Percentiles rank a stretch among this genome's conserved stretches.
Conservation (phyloP, 2,888 invertebrate genomes). For the Entomobrya multifasciata region DNA sequence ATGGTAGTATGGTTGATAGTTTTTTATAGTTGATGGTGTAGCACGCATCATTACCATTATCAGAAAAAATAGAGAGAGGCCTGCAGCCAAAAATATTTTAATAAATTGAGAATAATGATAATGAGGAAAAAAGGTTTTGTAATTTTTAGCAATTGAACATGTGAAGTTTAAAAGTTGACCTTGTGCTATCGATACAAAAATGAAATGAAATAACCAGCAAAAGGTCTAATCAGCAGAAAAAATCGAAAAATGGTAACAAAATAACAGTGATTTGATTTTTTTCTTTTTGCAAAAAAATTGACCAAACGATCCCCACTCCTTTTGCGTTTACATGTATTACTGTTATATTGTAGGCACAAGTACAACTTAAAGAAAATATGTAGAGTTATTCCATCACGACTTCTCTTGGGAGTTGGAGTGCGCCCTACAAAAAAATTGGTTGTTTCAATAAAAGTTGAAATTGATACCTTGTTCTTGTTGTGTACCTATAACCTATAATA, state of each 20-base stretch:
- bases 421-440: slow-evolving; percentile 12
- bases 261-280: not conserved
- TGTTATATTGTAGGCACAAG: not conserved
- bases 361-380: slow-evolving; percentile 5
- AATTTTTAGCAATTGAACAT: not conserved
- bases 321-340: not conserved
- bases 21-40: too few relatives aligned
- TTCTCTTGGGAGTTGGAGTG: not conserved
- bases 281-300: not conserved
- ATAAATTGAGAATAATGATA: slow-evolving; percentile 1
- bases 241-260: not conserved
- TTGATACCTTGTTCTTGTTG: slow-evolving; percentile 15
- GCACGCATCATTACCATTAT: too few relatives aligned
- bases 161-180: slow-evolving; percentile 32
- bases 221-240: slow-evolving; percentile 5
- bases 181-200: slow-evolving; percentile 14
- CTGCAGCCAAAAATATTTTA: slow-evolving; percentile 24
- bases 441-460: slow-evolving; percentile 30
- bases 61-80: slow-evolving; percentile 3
- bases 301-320: not conserved
- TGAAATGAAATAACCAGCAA: not conserved
- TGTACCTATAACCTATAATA: not conserved
- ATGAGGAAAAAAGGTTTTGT: not conserved
- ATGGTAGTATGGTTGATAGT: too few relatives aligned
- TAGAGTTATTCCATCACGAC: slow-evolving; percentile 21